A percentile compares a stretch with the other conserved stretches of the same genome.
These are phyloP conservation scores for Metallyticus violacea DNA, from an alignment of 2,888 invertebrate genomes.

Conservation along the genomic window DNA sequence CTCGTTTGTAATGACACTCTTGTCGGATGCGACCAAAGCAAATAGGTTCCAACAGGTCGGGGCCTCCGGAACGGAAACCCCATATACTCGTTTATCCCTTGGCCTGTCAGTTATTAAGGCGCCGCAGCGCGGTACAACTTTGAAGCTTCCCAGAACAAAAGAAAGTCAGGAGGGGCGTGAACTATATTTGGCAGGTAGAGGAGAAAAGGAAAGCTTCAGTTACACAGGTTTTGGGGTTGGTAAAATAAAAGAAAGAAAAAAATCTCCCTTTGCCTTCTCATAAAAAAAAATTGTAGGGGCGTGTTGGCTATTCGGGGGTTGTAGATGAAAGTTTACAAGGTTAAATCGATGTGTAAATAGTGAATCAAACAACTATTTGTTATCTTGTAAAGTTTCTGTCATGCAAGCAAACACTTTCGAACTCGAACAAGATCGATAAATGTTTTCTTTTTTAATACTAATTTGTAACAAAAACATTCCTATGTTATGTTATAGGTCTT, in stretches of 20 bases:
- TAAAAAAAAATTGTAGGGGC: neutral
- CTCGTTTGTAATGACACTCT: neutral
- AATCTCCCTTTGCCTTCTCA: neutral
- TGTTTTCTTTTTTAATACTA: no score
- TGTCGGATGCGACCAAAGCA: neutral
- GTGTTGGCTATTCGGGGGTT: neutral
- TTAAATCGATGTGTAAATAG: slow-evolving; percentile 13
- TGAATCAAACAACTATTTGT: slow-evolving; percentile 9
- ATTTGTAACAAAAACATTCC: no score
- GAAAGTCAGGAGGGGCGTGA: slow-evolving; percentile 14
- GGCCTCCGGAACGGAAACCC: neutral
- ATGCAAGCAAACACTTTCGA: neutral
- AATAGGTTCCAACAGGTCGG: neutral
- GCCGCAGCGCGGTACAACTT: slow-evolving; percentile 7
- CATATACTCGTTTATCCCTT: neutral
- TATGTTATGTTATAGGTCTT: no score
- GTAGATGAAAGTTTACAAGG: slow-evolving; percentile 13
- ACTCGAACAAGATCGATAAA: neutral
- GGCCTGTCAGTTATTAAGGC: slow-evolving; percentile 3
- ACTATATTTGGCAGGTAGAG: slow-evolving; percentile 16
- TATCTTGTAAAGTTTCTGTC: neutral
- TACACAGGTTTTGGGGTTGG: neutral
- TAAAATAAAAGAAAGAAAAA: neutral
- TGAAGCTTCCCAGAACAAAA: slow-evolving; percentile 5
- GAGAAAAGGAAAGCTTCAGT: neutral